phyloP scores from a whole-genome alignment of 2,113 vertebrate genomes.

The Eonycteris spelaea region DNA sequence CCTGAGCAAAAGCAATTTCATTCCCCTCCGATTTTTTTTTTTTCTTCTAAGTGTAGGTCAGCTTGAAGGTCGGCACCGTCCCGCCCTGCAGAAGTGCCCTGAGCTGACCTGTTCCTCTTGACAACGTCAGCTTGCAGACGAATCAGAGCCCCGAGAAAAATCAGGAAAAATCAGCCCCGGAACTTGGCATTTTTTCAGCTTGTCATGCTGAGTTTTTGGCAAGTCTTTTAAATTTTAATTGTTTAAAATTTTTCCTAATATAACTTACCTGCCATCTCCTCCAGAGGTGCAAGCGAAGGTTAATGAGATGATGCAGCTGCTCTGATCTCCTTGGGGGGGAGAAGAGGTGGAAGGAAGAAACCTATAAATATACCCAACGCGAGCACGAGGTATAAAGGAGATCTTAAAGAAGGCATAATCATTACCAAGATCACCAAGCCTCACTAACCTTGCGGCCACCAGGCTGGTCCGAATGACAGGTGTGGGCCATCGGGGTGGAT shows the following conservation, averaged over 20 bases:
- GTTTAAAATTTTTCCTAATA: constrained; percentile 16
- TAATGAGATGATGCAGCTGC: constrained; percentile 2
- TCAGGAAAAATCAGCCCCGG: neutral
- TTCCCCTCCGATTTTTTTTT: constrained; percentile 11
- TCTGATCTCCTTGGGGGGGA: neutral
- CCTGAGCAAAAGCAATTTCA: constrained; percentile 44
- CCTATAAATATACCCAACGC: neutral
- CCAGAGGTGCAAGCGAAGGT: constrained; percentile 7
- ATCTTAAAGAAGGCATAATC: neutral
- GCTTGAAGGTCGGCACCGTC: neutral
- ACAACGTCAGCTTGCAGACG: constrained; percentile 24
- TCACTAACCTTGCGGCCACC: neutral
- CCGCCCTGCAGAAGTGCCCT: neutral
- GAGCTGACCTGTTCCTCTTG: neutral
- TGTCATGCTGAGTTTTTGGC: constrained; percentile 35
- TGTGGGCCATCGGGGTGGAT: neutral
- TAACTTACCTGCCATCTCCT: constrained; percentile 19
- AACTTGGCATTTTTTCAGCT: constrained; percentile 38
- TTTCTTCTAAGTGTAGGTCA: neutral
- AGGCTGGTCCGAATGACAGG: neutral
- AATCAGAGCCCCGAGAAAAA: neutral
- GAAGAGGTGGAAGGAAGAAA: neutral
- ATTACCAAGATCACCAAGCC: neutral
- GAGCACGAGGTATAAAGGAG: neutral
- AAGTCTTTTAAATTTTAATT: constrained; percentile 24